Base-by-base conservation (phyloP, 2,888 invertebrate species). In the Noctua janthe region DNA sequence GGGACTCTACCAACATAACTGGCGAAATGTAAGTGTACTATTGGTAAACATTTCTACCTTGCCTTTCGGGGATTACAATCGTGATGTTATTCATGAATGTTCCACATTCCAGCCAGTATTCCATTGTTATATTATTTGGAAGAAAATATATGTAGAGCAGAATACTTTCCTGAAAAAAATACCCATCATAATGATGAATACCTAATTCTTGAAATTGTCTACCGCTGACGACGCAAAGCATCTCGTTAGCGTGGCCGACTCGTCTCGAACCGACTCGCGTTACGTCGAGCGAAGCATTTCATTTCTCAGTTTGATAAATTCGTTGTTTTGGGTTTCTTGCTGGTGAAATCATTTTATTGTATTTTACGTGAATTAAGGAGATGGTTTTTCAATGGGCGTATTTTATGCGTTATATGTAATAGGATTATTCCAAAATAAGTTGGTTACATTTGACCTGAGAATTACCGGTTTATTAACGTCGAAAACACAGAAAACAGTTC, bases 291-390 rank as follows among this genome's bases (percentile, higher is more conserved):
- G 70, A 43, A 59, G 70, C 79, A 73, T 83, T 73, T 47, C 10
- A 83, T 71, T 82, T 47, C 47, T 74, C 79, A 66, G 70, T 79
- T 78, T 73, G 69, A 59, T 73, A 78, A 70, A 82, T 82, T 82
- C 47, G 2, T 29, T 82, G 69, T 69, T 72, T 29, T 69, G n/a
- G 10, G 39, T 69, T 77, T 72, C 47, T 47, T 54, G 47, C n/a
- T 23, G 15, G 7, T 39, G 23, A n/a, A 49, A 29, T 54, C 5
- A 62, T 72, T 82, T 43, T 64, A 17, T 35, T 35, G 15, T 17
- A 64, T 64, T 35, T 64, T 39, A 66, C 8, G 20, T 66, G 10
- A 20, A 66, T 20, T 35, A 35, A 17, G 8, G 35, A 35, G 10
- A 35, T 29, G 35, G 17, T 8, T 64, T 35, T 64, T 35, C 3